Conservation (phyloP, 2,797 vertebrate species). For the Enteromius anoplus region DNA sequence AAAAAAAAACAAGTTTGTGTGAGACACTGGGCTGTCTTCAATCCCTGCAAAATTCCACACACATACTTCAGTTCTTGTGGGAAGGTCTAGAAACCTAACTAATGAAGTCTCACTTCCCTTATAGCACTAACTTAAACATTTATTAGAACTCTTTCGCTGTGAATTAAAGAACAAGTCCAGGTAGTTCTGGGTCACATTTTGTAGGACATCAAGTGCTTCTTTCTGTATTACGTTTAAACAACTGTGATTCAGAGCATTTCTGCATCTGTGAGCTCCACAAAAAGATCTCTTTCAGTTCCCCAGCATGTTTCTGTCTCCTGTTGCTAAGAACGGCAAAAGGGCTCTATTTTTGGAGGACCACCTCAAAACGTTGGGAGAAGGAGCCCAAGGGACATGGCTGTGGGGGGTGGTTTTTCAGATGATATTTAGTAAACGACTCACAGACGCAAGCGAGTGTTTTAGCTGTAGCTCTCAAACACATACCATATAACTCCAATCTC, state of each 20-base stretch:
- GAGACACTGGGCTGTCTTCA: conserved; percentile 25
- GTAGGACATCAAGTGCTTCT: background rate
- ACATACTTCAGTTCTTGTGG: conserved; percentile 15
- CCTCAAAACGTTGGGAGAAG: conserved; percentile 38
- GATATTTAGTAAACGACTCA: conserved; percentile 20
- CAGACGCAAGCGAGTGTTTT: conserved; percentile 10
- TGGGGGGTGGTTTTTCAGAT: conserved; percentile 17
- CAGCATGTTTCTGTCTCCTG: conserved; percentile 25
- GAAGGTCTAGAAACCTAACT: background rate
- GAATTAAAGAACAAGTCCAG: background rate
- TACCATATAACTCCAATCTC: background rate
- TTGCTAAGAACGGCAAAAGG: conserved; percentile 48
- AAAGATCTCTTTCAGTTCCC: conserved; percentile 36
- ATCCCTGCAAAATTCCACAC: conserved; percentile 45
- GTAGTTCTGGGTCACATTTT: background rate
- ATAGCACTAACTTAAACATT: background rate
- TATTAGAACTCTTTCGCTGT: background rate
- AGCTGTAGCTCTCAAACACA: conserved; percentile 9
- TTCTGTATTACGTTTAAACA: background rate
- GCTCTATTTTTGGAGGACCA: conserved; percentile 53
- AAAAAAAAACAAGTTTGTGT: background rate
- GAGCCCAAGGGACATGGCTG: background rate
- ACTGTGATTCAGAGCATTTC: background rate
- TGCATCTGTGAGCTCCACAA: conserved; percentile 8
- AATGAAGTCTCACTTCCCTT: background rate